These are phyloP conservation scores for Eretmocerus hayati DNA, from an alignment of 2,888 invertebrate species.

Conservation along the genomic window DNA sequence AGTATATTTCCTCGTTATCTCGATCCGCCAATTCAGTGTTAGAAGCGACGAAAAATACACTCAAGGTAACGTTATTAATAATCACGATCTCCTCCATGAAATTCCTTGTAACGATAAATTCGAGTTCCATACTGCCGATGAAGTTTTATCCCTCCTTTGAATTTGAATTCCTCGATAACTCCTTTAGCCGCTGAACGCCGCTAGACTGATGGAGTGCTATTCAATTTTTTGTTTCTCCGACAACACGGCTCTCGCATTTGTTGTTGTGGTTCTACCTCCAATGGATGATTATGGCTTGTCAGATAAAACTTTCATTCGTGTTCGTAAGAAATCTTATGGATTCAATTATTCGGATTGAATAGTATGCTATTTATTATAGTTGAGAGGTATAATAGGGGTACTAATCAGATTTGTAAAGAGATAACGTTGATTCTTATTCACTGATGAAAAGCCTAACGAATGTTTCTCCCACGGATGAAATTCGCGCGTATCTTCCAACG, in stretches of 20 bases:
- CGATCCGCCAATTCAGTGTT: constrained; percentile 3
- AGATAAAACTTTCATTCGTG: too few species aligned
- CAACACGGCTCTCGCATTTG: background rate
- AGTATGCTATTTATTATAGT: constrained; percentile 7
- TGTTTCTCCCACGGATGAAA: too few species aligned
- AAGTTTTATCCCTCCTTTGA: background rate
- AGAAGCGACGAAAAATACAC: constrained; percentile 14
- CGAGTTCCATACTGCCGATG: background rate
- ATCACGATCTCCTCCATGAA: constrained; percentile 4
- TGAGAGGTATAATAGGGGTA: too few species aligned
- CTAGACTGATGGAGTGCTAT: too few species aligned
- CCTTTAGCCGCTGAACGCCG: too few species aligned
- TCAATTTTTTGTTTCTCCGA: too few species aligned
- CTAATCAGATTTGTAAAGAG: too few species aligned
- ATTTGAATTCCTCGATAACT: background rate
- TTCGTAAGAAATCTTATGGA: constrained; percentile 1
- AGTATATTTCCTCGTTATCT: constrained; percentile 23
- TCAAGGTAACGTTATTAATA: constrained; percentile 20
- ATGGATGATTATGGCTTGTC: constrained; percentile 11
- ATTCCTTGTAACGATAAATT: constrained; percentile 1
- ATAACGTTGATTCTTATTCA: too few species aligned
- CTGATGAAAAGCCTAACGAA: too few species aligned
- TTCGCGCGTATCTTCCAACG: too few species aligned
- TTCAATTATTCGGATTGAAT: constrained; percentile 18
- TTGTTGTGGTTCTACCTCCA: constrained; percentile 4